Evolutionary conservation across 2,888 invertebrate species (phyloP).

Genomic region (Trichopoda pennipes): DNA sequence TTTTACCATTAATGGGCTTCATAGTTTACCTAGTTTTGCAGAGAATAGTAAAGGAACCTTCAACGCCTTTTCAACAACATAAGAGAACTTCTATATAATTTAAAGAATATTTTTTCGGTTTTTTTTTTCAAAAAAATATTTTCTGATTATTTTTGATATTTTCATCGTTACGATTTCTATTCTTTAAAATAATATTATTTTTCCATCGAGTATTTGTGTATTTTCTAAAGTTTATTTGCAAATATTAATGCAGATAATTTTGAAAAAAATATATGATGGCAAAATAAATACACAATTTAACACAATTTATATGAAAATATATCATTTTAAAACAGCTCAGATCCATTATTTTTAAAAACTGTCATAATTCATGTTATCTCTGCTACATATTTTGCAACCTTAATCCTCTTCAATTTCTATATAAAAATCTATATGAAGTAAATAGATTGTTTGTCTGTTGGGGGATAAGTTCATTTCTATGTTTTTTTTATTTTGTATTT

Average conservation of each 20-base stretch:
- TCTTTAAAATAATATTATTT: background rate
- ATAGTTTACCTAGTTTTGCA: no score
- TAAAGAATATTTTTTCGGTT: no score
- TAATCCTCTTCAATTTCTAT: constrained; percentile 17
- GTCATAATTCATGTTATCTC: constrained; percentile 62
- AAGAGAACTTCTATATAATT: no score
- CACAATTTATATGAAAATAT: constrained; percentile 46
- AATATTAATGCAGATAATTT: constrained; percentile 16
- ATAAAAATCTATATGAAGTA: constrained; percentile 12
- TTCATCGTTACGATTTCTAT: background rate
- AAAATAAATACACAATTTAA: constrained; percentile 53
- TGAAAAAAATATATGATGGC: constrained; percentile 6
- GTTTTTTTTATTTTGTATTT: constrained; percentile 36
- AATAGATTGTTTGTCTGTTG: constrained; percentile 4
- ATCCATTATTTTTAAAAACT: constrained; percentile 60
- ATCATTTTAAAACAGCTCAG: constrained; percentile 52
- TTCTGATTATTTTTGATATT: no score
- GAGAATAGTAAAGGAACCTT: no score
- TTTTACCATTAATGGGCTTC: no score
- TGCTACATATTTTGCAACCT: constrained; percentile 48
- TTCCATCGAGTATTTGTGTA: constrained; percentile 11
- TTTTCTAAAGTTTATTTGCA: background rate
- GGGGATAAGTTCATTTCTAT: constrained; percentile 25
- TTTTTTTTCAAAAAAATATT: no score
- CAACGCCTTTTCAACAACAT: no score